Conservation (phyloP, 2,888 invertebrate genomes). For the Pachliopta kotzebuea region DNA sequence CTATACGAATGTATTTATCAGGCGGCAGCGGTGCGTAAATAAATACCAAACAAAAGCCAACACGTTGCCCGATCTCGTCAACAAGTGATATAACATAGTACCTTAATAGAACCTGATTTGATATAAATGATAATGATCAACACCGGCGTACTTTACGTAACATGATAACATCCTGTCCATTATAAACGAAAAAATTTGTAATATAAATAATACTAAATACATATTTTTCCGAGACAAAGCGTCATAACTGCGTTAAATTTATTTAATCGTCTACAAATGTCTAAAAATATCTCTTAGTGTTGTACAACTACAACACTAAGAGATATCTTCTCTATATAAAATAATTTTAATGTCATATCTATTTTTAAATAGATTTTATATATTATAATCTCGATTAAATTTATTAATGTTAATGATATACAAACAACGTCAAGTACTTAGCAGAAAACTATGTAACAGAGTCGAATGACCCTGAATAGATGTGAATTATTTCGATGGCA, state of each 20-base stretch:
- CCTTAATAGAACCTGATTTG: neutral
- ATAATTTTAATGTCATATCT: too few relatives aligned
- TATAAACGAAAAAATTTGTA: too few relatives aligned
- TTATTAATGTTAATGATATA: neutral
- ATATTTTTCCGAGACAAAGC: too few relatives aligned
- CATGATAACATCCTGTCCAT: neutral
- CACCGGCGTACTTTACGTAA: neutral
- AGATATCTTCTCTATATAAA: too few relatives aligned
- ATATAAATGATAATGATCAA: neutral
- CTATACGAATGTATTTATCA: slow-evolving; percentile 14
- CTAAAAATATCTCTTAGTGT: too few relatives aligned
- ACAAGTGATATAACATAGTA: slow-evolving; percentile 20
- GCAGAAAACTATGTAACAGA: neutral
- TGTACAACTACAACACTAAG: too few relatives aligned
- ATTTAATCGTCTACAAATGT: too few relatives aligned
- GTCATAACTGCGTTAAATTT: too few relatives aligned
- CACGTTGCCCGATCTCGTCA: slow-evolving; percentile 22
- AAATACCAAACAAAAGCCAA: slow-evolving; percentile 30
- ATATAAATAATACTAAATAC: too few relatives aligned
- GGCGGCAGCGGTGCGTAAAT: slow-evolving; percentile 22
- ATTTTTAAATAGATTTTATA: neutral
- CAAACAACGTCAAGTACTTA: neutral
- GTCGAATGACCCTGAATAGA: slow-evolving; percentile 24
- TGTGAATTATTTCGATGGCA: slow-evolving; percentile 25
- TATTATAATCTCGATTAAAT: neutral